Percentiles rank a stretch among this genome's conserved stretches.
Evolutionary conservation across 2,888 invertebrate species (phyloP).

Genomic region (Pogonocherus hispidulus): DNA sequence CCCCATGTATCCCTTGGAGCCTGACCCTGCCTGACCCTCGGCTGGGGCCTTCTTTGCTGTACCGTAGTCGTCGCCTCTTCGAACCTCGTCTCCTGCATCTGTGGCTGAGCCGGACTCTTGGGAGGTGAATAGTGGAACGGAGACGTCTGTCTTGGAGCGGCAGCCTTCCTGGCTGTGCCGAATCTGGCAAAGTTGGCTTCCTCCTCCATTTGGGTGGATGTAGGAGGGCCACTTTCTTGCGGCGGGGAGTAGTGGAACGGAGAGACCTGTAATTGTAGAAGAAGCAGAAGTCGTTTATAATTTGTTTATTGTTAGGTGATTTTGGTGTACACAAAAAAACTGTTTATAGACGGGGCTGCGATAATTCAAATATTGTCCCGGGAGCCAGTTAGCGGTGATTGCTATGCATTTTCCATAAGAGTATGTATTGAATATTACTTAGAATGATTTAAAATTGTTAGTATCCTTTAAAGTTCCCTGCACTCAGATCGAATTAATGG

Average conservation of each 20-base stretch:
- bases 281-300: too few species aligned
- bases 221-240: too few species aligned
- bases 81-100: slow-evolving; percentile 30
- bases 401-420: too few species aligned
- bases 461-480: too few species aligned
- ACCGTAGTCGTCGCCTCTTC: slow-evolving; percentile 30
- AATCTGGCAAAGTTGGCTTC: slow-evolving; percentile 31
- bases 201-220: background rate
- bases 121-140: slow-evolving; percentile 50
- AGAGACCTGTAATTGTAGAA: slow-evolving; percentile 6
- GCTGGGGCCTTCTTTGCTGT: slow-evolving; percentile 33
- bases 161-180: slow-evolving; percentile 42
- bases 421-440: too few species aligned
- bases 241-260: slow-evolving; percentile 49
- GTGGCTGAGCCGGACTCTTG: background rate
- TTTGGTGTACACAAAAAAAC: background rate
- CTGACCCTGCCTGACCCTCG: slow-evolving; percentile 16
- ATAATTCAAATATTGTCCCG: too few species aligned
- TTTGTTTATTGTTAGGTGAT: background rate
- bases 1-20: slow-evolving; percentile 61
- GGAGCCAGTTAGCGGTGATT: too few species aligned
- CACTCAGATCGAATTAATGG: too few species aligned
- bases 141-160: slow-evolving; percentile 28
- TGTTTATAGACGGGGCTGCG: too few species aligned
- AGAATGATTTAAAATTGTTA: too few species aligned